Conservation (phyloP, 2,888 invertebrate species). For the Melanargia galathea region DNA sequence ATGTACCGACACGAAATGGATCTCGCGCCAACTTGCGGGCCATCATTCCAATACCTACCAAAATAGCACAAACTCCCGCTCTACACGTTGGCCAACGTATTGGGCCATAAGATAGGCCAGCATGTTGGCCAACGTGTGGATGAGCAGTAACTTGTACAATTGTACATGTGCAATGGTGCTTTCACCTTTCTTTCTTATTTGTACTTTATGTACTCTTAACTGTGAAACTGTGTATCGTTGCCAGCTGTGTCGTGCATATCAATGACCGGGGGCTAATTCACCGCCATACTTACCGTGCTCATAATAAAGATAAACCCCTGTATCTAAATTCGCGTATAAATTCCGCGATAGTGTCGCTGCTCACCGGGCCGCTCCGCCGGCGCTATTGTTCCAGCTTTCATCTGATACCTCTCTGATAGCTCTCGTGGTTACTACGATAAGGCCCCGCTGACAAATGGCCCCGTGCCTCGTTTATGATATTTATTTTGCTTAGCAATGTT, state of each 20-base stretch:
- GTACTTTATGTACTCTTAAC: no score
- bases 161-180: no score
- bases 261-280: constrained; percentile 44
- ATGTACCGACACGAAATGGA: no score
- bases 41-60: no score
- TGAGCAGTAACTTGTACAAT: no score
- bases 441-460: constrained; percentile 37
- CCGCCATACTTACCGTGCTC: constrained; percentile 49
- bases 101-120: no score
- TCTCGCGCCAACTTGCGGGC: no score
- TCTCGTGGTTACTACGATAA: constrained; percentile 35
- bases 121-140: no score
- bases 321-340: constrained; percentile 47
- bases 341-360: constrained; percentile 40
- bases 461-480: constrained; percentile 33
- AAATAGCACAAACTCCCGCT: no score
- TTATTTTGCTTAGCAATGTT: constrained; percentile 39
- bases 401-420: constrained; percentile 40
- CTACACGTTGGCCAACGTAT: no score
- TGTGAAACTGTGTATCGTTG: no score
- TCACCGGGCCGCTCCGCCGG: constrained; percentile 32
- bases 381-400: constrained; percentile 37
- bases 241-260: not conserved
- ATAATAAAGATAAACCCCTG: constrained; percentile 49
- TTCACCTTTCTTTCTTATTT: no score